A percentile compares a stretch with the other conserved stretches of the same genome.
These are phyloP conservation scores for Phodopus roborovskii DNA, from an alignment of 2,113 vertebrate genomes.

Conservation along the genomic window DNA sequence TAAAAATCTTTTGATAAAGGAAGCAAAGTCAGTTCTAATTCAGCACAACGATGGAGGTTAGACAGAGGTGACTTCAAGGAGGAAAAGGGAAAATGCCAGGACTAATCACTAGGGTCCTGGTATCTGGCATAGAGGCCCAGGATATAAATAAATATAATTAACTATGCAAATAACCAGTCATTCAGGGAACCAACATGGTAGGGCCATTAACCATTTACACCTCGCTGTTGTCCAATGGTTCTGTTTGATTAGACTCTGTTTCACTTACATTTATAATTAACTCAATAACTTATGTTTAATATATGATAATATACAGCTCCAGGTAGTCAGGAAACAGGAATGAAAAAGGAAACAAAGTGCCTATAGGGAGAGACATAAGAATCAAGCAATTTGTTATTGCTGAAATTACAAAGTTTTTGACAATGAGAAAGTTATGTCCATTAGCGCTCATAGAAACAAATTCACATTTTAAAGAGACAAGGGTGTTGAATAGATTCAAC, in stretches of 20 bases:
- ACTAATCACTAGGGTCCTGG: background rate
- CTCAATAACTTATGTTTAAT: background rate
- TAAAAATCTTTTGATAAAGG: background rate
- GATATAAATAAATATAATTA: background rate
- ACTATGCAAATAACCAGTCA: background rate
- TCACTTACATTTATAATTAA: background rate
- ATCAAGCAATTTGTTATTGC: slow-evolving; percentile 3
- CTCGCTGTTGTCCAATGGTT: too few species aligned
- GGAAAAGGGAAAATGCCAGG: background rate
- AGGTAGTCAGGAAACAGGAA: background rate
- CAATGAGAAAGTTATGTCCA: slow-evolving; percentile 7
- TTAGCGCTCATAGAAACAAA: slow-evolving; percentile 8
- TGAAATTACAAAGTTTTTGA: slow-evolving; percentile 46
- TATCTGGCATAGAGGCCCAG: background rate
- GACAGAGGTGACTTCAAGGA: background rate
- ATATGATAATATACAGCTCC: background rate
- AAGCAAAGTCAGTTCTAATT: background rate
- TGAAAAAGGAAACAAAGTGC: background rate
- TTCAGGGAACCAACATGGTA: background rate
- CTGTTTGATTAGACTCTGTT: background rate
- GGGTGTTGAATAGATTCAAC: slow-evolving; percentile 3
- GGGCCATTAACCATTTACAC: background rate
- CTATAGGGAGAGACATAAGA: background rate
- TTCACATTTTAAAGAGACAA: slow-evolving; percentile 42
- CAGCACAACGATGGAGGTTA: background rate